A percentile compares a stretch with the other conserved stretches of the same genome.
Conservation (phyloP, 2,797 vertebrate species). For the Siniperca scherzeri region DNA sequence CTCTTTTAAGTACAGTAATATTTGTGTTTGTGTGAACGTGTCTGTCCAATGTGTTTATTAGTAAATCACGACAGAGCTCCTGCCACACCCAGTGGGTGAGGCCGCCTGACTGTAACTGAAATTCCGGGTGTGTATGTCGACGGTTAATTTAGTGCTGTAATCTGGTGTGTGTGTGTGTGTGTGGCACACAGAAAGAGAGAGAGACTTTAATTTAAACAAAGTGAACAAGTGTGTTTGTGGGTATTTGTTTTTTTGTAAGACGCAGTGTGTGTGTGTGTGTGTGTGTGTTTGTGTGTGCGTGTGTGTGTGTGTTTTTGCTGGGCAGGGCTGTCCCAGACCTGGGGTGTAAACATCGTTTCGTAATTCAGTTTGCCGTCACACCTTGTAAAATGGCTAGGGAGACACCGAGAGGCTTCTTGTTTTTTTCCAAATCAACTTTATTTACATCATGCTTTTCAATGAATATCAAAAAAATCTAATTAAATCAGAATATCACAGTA, state of each 20-base stretch:
- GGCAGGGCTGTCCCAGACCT: constrained; percentile 79
- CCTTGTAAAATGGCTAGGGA: constrained; percentile 63
- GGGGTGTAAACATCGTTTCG: constrained; percentile 84
- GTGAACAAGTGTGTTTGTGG: background rate
- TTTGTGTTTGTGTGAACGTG: constrained; percentile 3
- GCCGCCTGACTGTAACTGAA: constrained; percentile 61
- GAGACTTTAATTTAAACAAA: constrained; percentile 26
- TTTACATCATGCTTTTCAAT: background rate
- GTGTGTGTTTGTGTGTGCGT: background rate
- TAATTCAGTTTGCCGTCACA: constrained; percentile 78
- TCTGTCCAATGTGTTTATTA: constrained; percentile 44
- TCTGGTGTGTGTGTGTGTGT: constrained; percentile 32
- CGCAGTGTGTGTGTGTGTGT: background rate
- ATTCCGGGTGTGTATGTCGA: constrained; percentile 68
- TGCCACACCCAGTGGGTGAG: constrained; percentile 74
- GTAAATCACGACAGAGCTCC: constrained; percentile 50
- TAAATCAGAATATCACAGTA: background rate
- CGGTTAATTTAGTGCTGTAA: constrained; percentile 52
- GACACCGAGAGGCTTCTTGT: background rate
- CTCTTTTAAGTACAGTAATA: background rate
- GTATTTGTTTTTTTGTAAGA: background rate
- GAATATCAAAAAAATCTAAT: background rate
- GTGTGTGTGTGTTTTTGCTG: constrained; percentile 65
- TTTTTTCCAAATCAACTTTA: constrained; percentile 9
- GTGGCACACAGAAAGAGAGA: background rate